phyloP scores from a whole-genome alignment of 2,888 invertebrate genomes.

The Andrena bicolor region DNA sequence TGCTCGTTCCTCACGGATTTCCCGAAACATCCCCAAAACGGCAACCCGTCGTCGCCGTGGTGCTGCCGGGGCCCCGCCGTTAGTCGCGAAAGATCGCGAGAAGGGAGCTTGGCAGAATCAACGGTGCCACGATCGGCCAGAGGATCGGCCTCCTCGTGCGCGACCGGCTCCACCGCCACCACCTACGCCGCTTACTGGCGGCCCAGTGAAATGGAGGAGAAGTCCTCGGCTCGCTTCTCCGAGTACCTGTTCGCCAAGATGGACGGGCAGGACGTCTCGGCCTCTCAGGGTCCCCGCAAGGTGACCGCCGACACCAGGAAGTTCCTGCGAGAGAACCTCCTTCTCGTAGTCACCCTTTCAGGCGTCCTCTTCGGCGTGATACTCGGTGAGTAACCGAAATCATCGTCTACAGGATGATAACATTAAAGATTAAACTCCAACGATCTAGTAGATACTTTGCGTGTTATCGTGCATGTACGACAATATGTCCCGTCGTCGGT shows the following conservation, averaged over 20 bases:
- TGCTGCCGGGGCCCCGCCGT: conserved; percentile 84
- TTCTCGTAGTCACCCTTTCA: conserved; percentile 91
- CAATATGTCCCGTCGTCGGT: background rate
- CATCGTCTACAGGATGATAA: too few relatives aligned
- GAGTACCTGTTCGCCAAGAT: conserved; percentile 93
- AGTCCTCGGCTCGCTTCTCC: conserved; percentile 87
- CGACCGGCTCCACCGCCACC: conserved; percentile 64
- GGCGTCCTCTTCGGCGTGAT: conserved; percentile 92
- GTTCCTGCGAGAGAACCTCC: conserved; percentile 91
- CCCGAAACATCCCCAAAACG: conserved; percentile 84
- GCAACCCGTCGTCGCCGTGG: conserved; percentile 84
- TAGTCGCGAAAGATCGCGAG: conserved; percentile 83
- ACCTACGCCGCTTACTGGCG: conserved; percentile 74
- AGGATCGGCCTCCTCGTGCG: conserved; percentile 68
- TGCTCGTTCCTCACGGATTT: conserved; percentile 83
- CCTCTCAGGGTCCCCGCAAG: conserved; percentile 88
- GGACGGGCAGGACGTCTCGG: conserved; percentile 86
- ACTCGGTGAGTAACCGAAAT: conserved; percentile 87
- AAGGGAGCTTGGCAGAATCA: conserved; percentile 77
- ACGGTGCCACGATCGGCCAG: conserved; percentile 70
- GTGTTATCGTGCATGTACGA: background rate
- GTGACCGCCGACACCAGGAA: conserved; percentile 88
- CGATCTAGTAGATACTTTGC: background rate
- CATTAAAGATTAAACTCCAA: too few relatives aligned
- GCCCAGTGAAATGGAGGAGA: conserved; percentile 84